Evolutionary conservation across 2,797 vertebrate species (phyloP), one percentile per base, ranked within the genome.

Genomic region (Pitangus sulphuratus): DNA sequence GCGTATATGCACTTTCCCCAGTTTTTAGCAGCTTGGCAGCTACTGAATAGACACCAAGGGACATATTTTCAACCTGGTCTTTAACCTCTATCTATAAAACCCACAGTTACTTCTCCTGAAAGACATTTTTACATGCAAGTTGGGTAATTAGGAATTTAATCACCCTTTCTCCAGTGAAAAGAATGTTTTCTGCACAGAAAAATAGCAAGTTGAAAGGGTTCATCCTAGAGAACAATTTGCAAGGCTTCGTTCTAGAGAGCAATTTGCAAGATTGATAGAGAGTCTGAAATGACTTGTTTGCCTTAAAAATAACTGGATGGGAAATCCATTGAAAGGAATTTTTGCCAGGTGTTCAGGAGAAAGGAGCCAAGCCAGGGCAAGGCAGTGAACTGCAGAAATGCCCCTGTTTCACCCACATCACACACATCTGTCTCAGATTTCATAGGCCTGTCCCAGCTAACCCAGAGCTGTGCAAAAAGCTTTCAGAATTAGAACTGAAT

Each of bases 121-220:
- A 64, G 75, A 19, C 35, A 5, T 45, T 60, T 90, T 64, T 28
- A 57, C 1, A 1, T 28, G 48, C 37, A 44, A 25, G 54, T 4
- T 72, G 84, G 70, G 56, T 60, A 60, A 89, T 95, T 61, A 85
- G 66, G 58, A 45, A 44, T 91, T 70, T 81, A 80, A 92, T 82
- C 72, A 54, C 56, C 58, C 33, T 64, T 60, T 68, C 68, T 62
- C 53, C 54, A 71, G 61, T 15, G 45, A 54, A 50, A 87, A 35
- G 30, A 21, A 45, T 16, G 31, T 25, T 69, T 76, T 54, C 53
- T 80, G n/a, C 35, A 1, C 8, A 37, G 66, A 15, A 69, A 42
- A 60, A 24, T 30, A 51, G 33, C 12, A 80, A 74, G 30, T 57
- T 75, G 10, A 18, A 57, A 78, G 44, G 22, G 22, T 79, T 75